Base-by-base conservation (phyloP, 2,797 vertebrate genomes). In the Aotus griseimembra region DNA sequence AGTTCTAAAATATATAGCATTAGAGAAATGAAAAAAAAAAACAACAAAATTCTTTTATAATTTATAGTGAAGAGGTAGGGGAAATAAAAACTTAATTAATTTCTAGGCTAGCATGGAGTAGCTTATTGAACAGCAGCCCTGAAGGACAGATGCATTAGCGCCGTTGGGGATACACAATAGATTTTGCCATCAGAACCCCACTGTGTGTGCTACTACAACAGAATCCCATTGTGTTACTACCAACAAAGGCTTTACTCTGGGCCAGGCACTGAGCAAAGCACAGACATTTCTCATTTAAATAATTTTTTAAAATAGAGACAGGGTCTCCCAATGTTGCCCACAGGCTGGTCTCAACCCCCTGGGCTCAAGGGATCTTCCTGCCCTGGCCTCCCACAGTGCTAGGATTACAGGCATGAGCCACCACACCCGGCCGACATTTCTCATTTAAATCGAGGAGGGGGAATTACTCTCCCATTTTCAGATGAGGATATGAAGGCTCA, bases 1-100 rank as follows among this genome's bases (percentile, higher is more conserved):
- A 82, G 64, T 28, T 81, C 90, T 90, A 36, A 97, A 90, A 88
- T 88, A 82, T 41, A 92, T 5, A 39, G 77, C 84, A 90, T 89
- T 93, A 39, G 50, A 92, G 70, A 96, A 92, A 96, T 55, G 33
- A 19, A 84, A 94, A 76, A 10, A 41, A 76, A 19, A 67, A 50
- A 50, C 10, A 46, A 46, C 15, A 50, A 50, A 89, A 41, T 0
- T 4, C 24, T 85, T 82, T 82, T 46, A 84, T 1, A 70, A 80
- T 1, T 41, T 48, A 36, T 19, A 76, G 72, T 55, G 61, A 93
- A 87, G 64, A 88, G 36, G 57, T 55, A 26, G 3, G 5, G 46
- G 36, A 41, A 5, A 22, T n/a, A 48, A 83, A 72, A 36, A 72
- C 36, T 33, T 72, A 48, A 48, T 55, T 76, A 36, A 84, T 77